Base-by-base conservation (phyloP, 2,888 invertebrate genomes). In the Dryomyza anilis region DNA sequence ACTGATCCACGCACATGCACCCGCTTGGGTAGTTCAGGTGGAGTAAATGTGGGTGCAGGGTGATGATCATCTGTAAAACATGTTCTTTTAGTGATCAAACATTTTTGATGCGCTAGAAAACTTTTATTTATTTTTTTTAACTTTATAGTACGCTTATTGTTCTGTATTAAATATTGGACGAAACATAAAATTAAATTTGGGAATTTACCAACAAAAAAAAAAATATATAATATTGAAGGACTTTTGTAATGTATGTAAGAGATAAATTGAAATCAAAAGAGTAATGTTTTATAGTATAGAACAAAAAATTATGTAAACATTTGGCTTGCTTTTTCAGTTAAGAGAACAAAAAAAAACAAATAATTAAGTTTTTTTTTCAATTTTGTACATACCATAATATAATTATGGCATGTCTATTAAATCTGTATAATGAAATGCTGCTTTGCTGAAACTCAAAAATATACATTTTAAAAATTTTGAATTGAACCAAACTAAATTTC, bases 21-120 rank as follows among this genome's bases (percentile, higher is more conserved):
- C 92, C 94, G 93, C 92, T 96, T 96, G 89, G 95, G 95, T 89
- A 96, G 93, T 92, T 95, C 95, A 90, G 95, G 95, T 89, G 95
- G 95, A 88, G 95, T 96, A 89, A 95, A 95, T 88, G 95, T 95
- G 87, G 95, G 95, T 89, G 94, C 94, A 90, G 94, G 93, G 89
- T 94, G 94, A 90, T 93, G 93, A 89, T 94, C 94, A 93, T 94
- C 94, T 94, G 94, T 89, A 94, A 93, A 90, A 90, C 77, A 82
- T 79, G 69, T 67, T 65, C 50, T 48, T 66, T 66, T 62, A 66
- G 67, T 70, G 66, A 68, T 50, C 50, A 68, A n/a, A 62, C 63
- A 67, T 63, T 48, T 64, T 58, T 59, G 83, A 81, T 87, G 85
- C 86, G 86, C 33, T 86, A 86, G 86, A 86, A 86, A 86, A 86